Conservation (phyloP, 1,140 invertebrate species). For the Ridgeia piscesae region DNA sequence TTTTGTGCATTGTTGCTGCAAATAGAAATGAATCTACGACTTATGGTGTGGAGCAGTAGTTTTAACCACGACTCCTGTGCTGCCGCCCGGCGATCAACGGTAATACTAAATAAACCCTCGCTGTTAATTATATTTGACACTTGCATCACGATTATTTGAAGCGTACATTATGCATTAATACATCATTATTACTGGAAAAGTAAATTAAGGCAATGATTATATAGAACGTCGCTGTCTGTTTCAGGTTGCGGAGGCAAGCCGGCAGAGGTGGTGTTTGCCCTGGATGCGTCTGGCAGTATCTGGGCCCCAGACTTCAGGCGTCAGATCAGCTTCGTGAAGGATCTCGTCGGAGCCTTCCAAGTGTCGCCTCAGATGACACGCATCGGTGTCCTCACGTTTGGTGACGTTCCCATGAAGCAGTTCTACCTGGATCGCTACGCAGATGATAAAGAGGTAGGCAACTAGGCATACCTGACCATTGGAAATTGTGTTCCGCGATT, state of each 20-base stretch:
- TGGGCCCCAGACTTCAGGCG: conserved; percentile 40
- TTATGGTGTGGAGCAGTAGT: too few species aligned
- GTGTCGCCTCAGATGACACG: conserved; percentile 13
- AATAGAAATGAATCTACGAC: background rate
- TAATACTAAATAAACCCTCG: too few species aligned
- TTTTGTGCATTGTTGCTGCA: background rate
- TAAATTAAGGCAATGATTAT: background rate
- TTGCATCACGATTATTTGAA: background rate
- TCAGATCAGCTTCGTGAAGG: conserved; percentile 40
- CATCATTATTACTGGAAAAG: background rate
- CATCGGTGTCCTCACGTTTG: conserved; percentile 18
- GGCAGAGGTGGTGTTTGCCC: conserved; percentile 47
- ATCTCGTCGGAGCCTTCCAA: conserved; percentile 41
- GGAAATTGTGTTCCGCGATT: too few species aligned
- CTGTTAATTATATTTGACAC: background rate
- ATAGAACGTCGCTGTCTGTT: conserved; percentile 1
- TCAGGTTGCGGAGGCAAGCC: conserved; percentile 42
- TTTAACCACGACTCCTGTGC: too few species aligned
- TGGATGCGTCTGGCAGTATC: conserved; percentile 48
- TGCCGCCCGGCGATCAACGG: too few species aligned
- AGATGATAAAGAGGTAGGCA: background rate
- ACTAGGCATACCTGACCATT: background rate
- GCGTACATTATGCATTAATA: background rate
- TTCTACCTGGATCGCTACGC: background rate
- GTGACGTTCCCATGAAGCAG: background rate